phyloP scores from a whole-genome alignment of 92 coral and sea anemone genomes.

The Parazoanthus darwini region DNA sequence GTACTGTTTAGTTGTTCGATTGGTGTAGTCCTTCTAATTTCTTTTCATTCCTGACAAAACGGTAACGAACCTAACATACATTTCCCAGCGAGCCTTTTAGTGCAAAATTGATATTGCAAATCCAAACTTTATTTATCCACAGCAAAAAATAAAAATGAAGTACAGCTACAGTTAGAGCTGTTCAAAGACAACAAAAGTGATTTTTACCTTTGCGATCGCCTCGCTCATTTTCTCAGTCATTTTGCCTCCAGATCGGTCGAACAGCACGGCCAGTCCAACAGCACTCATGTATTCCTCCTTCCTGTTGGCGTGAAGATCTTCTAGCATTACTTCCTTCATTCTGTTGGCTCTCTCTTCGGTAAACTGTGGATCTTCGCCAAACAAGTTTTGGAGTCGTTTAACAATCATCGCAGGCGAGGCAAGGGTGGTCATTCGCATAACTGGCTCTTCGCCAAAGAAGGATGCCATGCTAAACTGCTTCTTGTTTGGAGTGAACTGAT shows the following conservation, averaged over 20 bases:
- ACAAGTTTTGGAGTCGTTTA: conserved; percentile 56
- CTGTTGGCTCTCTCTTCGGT: conserved; percentile 64
- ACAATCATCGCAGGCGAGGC: conserved; percentile 68
- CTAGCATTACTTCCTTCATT: conserved; percentile 71
- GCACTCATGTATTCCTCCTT: conserved; percentile 84
- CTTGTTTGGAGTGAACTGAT: conserved; percentile 59
- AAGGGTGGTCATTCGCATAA: conserved; percentile 71
- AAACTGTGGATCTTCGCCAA: conserved; percentile 72
- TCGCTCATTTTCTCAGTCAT: conserved; percentile 62
- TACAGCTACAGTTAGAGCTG: no score
- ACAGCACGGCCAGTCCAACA: conserved; percentile 70
- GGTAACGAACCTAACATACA: no score
- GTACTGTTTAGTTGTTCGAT: no score
- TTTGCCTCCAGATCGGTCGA: conserved; percentile 82
- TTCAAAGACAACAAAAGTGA: not conserved
- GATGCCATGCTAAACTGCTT: conserved; percentile 68
- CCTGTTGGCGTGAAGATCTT: conserved; percentile 65
- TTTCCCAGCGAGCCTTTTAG: no score
- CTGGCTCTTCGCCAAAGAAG: conserved; percentile 74
- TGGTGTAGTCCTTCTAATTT: no score
- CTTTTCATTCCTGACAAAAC: no score
- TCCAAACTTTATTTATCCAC: no score
- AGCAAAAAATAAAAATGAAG: no score
- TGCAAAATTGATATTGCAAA: no score
- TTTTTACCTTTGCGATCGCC: conserved; percentile 50